These are phyloP conservation scores for Pheosia gnoma DNA, from an alignment of 2,888 invertebrate genomes.

Conservation along the genomic window DNA sequence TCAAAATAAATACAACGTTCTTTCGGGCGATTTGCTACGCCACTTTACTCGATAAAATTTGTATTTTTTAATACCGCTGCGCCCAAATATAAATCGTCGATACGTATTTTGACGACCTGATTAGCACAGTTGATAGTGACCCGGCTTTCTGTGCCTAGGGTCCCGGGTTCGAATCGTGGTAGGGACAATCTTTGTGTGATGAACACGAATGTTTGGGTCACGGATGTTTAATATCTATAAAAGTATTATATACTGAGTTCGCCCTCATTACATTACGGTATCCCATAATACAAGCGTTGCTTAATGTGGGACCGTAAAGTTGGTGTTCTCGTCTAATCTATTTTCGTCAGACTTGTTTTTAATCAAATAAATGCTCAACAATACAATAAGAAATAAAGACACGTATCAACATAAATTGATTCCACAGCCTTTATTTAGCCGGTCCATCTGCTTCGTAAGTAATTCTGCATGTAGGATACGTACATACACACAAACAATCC, in stretches of 20 bases:
- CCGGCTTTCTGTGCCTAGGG: too few relatives aligned
- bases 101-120: not conserved
- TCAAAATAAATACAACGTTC: slow-evolving; percentile 45
- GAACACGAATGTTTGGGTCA: too few relatives aligned
- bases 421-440: slow-evolving; percentile 30
- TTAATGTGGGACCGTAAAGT: too few relatives aligned
- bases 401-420: slow-evolving; percentile 31
- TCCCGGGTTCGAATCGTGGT: too few relatives aligned
- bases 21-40: slow-evolving; percentile 29
- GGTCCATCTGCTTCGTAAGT: slow-evolving; percentile 40
- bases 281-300: too few relatives aligned
- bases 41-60: slow-evolving; percentile 35
- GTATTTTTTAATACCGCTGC: not conserved
- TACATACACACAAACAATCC: slow-evolving; percentile 26
- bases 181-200: too few relatives aligned
- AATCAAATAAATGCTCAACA: too few relatives aligned
- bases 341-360: too few relatives aligned
- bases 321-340: too few relatives aligned
- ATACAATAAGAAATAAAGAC: not conserved
- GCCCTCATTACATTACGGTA: too few relatives aligned
- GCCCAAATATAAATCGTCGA: not conserved
- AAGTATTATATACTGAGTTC: too few relatives aligned
- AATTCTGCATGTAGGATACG: slow-evolving; percentile 36
- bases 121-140: not conserved
- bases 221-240: too few relatives aligned